These are phyloP conservation scores for Myotis planiceps DNA, from an alignment of 2,797 vertebrate genomes.

Conservation along the genomic window DNA sequence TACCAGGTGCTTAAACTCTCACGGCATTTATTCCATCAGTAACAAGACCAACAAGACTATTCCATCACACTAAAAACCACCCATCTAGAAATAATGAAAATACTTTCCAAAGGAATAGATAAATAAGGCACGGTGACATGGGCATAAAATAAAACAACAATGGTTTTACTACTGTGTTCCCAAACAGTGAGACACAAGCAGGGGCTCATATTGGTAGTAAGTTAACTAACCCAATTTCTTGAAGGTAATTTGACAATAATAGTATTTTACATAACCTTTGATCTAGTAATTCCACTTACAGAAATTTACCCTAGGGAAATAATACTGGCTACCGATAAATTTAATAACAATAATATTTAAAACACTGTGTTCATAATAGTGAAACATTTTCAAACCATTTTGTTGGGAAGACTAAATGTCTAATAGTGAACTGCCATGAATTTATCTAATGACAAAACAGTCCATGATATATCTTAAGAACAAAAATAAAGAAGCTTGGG, in stretches of 20 bases:
- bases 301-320: neutral
- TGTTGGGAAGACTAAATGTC: conserved; percentile 17
- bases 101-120: neutral
- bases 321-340: neutral
- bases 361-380: neutral
- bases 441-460: neutral
- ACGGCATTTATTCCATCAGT: neutral
- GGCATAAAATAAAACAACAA: neutral
- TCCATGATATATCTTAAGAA: neutral
- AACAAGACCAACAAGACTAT: neutral
- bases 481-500: conserved; percentile 5
- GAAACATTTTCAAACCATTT: neutral
- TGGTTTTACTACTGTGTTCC: neutral
- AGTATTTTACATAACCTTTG: conserved; percentile 20
- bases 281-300: neutral
- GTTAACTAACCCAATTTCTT: neutral
- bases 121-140: neutral
- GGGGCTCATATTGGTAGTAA: neutral
- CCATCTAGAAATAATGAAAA: neutral
- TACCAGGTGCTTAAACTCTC: neutral
- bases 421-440: neutral
- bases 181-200: neutral
- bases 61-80: neutral
- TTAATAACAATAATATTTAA: conserved; percentile 19
- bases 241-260: neutral